Percentiles rank a stretch among this genome's conserved stretches.
Evolutionary conservation across 2,888 invertebrate genomes (phyloP).

Genomic region (Aromia moschata): DNA sequence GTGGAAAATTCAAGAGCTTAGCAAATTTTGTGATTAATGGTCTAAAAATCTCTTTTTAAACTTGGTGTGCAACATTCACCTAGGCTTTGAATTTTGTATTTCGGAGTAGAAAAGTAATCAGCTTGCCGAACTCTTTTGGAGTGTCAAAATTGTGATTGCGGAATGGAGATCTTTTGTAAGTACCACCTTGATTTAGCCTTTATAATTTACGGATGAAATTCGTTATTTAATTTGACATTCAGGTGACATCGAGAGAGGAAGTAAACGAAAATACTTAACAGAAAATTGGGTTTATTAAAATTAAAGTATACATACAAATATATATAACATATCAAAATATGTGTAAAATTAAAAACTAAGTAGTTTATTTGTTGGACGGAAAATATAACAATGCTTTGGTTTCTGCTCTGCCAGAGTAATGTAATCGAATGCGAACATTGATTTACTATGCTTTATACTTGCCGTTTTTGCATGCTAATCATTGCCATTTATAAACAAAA

Average conservation of each 20-base stretch:
- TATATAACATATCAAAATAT: conserved; percentile 10
- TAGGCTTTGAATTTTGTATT: conserved; percentile 20
- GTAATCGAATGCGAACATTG: too few species aligned
- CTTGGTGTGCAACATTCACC: not conserved
- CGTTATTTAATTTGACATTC: too few species aligned
- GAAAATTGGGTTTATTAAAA: conserved; percentile 7
- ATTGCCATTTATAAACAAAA: too few species aligned
- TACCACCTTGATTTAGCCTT: conserved; percentile 31
- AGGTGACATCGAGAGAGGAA: not conserved
- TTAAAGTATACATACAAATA: conserved; percentile 10
- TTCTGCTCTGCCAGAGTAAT: not conserved
- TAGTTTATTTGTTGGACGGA: conserved; percentile 15
- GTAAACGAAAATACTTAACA: not conserved
- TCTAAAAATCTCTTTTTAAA: conserved; percentile 29
- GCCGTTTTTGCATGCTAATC: too few species aligned
- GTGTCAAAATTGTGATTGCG: conserved; percentile 23
- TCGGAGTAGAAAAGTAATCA: conserved; percentile 32
- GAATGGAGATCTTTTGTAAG: conserved; percentile 55
- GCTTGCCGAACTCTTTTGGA: conserved; percentile 15
- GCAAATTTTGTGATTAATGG: conserved; percentile 34
- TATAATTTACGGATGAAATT: too few species aligned
- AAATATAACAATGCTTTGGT: conserved; percentile 2
- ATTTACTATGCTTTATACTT: too few species aligned
- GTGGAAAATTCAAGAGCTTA: conserved; percentile 40
- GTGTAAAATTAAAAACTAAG: conserved; percentile 14